A percentile compares a stretch with the other conserved stretches of the same genome.
Conservation (phyloP, 2,113 vertebrate species). For the Anolis sagrei region DNA sequence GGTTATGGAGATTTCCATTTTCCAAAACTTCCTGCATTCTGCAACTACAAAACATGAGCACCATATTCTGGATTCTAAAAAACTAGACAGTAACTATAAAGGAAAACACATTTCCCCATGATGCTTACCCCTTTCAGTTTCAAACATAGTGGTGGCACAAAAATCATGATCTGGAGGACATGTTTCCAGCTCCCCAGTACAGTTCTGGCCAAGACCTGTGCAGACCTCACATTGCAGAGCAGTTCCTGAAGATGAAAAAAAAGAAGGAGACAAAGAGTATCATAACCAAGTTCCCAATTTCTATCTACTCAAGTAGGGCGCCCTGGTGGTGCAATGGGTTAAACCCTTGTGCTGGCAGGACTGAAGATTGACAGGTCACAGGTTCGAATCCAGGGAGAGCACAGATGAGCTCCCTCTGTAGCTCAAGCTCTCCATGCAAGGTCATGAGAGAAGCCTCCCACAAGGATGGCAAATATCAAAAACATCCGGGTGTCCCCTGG, state of each 20-base stretch:
- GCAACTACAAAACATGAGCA: neutral
- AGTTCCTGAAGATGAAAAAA: neutral
- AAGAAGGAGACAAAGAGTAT: neutral
- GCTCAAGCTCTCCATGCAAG: too few relatives aligned
- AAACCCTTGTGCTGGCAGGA: too few relatives aligned
- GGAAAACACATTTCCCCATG: too few relatives aligned
- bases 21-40: neutral
- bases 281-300: neutral
- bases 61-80: neutral
- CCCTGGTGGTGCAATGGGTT: too few relatives aligned
- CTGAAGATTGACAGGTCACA: too few relatives aligned
- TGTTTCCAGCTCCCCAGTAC: constrained; percentile 5
- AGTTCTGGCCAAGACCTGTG: constrained; percentile 4
- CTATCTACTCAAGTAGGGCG: neutral
- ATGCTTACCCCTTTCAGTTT: constrained; percentile 22
- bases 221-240: constrained; percentile 29
- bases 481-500: too few relatives aligned
- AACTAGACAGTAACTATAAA: neutral
- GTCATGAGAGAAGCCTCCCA: too few relatives aligned
- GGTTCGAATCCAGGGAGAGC: too few relatives aligned
- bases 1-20: too few relatives aligned
- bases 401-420: too few relatives aligned
- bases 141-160: constrained; percentile 24
- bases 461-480: too few relatives aligned
- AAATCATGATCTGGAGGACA: constrained; percentile 11